These are phyloP conservation scores for Bursaphelenchus mucronatus DNA, from an alignment of 1,140 invertebrate species.

Conservation along the genomic window DNA sequence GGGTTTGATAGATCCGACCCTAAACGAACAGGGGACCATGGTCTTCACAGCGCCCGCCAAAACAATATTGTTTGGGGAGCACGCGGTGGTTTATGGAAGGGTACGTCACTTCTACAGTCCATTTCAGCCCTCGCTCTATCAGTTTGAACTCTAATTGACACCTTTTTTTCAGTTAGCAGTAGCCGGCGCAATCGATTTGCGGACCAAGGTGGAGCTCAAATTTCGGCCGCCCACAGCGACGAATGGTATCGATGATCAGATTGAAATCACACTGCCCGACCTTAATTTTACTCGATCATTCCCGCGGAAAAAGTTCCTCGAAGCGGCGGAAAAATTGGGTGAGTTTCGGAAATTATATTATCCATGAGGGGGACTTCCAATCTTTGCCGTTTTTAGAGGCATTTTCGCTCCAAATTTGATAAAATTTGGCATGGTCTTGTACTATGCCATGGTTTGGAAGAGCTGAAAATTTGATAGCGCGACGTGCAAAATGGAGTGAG, in stretches of 20 bases:
- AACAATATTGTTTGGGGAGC: slow-evolving; percentile 91
- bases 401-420: too few relatives aligned
- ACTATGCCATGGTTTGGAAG: too few relatives aligned
- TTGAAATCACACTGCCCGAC: slow-evolving; percentile 18
- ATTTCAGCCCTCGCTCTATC: not conserved
- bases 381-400: slow-evolving; percentile 13
- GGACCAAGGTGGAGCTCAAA: slow-evolving; percentile 64
- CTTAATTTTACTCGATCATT: slow-evolving; percentile 15
- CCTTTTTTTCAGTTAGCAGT: slow-evolving; percentile 68
- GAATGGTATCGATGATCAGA: slow-evolving; percentile 14
- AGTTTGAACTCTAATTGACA: not conserved
- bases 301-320: not conserved
- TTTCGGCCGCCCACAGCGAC: not conserved
- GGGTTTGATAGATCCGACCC: too few relatives aligned
- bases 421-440: too few relatives aligned
- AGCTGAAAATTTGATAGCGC: too few relatives aligned
- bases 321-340: slow-evolving; percentile 15
- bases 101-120: slow-evolving; percentile 61
- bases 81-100: slow-evolving; percentile 91
- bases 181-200: slow-evolving; percentile 76
- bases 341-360: not conserved
- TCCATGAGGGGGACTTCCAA: not conserved
- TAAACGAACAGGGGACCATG: not conserved
- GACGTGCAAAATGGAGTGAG: too few relatives aligned
- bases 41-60: slow-evolving; percentile 86